phyloP scores from a whole-genome alignment of 2,797 vertebrate genomes.

The Falco cherrug region DNA sequence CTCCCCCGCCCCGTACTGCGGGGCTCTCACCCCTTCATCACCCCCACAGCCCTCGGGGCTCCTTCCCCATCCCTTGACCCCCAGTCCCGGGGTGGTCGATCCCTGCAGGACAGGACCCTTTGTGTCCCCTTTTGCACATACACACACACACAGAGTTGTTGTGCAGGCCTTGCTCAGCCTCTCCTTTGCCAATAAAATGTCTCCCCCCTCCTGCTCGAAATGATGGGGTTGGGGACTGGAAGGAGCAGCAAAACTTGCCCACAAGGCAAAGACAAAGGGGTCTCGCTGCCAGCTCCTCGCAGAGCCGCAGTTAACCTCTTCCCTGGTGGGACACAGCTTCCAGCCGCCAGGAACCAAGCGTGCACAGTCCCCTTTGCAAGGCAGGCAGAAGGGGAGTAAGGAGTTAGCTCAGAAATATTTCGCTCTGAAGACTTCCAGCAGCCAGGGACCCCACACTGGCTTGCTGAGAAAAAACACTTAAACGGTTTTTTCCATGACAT shows the following conservation, averaged over 20 bases:
- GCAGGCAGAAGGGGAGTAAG: background rate
- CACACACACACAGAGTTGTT: no score
- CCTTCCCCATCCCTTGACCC: background rate
- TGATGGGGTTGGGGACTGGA: background rate
- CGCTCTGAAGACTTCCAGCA: background rate
- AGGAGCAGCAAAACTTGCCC: background rate
- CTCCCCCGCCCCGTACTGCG: no score
- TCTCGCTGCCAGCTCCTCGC: constrained; percentile 5
- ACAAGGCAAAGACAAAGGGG: constrained; percentile 40
- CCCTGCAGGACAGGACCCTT: background rate
- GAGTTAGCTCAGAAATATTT: background rate
- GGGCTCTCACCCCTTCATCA: background rate
- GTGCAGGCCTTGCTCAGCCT: background rate
- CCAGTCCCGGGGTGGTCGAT: background rate
- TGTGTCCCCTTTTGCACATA: rapidly evolving
- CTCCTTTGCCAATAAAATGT: background rate
- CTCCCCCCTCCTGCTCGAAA: background rate
- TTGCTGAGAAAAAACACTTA: background rate
- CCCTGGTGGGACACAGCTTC: background rate
- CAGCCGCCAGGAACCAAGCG: rapidly evolving
- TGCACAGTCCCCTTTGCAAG: background rate
- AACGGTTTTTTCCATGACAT: background rate
- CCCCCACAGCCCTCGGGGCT: background rate
- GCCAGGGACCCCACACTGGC: background rate
- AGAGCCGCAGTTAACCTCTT: background rate